Evolutionary conservation across 1,140 invertebrate species (phyloP), one percentile per base, ranked within the genome.

Genomic region (Drosophila kepulauana): DNA sequence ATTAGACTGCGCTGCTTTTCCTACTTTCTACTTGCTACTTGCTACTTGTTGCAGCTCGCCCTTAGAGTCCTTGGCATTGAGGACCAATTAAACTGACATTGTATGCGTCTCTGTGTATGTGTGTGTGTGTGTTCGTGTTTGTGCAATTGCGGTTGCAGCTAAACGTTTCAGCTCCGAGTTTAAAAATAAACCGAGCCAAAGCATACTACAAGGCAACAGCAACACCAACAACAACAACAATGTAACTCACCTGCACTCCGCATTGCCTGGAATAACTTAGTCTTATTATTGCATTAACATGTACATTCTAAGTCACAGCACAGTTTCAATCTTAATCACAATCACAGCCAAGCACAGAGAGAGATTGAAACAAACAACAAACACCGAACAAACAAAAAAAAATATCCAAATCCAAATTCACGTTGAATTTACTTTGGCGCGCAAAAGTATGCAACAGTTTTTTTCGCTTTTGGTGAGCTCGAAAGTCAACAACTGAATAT

Each of bases 181-280:
- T 76, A 61, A 33, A 72, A 76, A 66, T 65, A 72, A 72, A 52
- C 52, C 58, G 1, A 61, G 56, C 59, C 49, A 52, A 75, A 48
- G 20, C 20, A 25, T 25, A 25, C 57, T 5, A 33, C 7, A 33
- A 8, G 7, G 54, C 6, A 10, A n/a, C 30, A 25, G 3, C 16
- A 3, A 38, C 41, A 52, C 2, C 1, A 4, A 5, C 20, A 15
- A 45, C n/a, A 25, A 25, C 6, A 10, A 35, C n/a, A 11, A 10
- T 49, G 49, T 5, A 7, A 65, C 69, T 76, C 10, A 76, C 74
- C 74, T 66, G 54, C 28, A 4, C 59, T 43, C 43, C n/a, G 52
- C 72, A 75, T 75, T 48, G 62, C 58, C 56, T 35, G 8, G 68
- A 33, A 43, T 57, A 43, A 33, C 20, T 65, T 35, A 35, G 20